Evolutionary conservation across 1,140 invertebrate species (phyloP), one percentile per base, ranked within the genome.

Genomic region (Elysia chlorotica): DNA sequence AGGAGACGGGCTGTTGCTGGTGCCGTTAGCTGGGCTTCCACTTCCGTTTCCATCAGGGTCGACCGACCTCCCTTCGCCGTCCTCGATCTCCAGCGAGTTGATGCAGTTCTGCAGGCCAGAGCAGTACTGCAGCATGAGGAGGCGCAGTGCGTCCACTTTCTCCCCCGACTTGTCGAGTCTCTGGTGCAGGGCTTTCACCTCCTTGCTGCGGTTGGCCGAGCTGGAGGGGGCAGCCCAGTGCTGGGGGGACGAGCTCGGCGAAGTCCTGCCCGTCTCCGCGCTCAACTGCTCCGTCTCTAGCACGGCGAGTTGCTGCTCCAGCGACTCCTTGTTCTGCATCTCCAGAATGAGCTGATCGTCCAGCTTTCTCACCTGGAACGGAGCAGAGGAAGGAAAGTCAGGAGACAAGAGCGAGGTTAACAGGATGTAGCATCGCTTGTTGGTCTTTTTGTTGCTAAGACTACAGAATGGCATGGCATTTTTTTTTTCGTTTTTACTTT

Each of bases 51-150:
- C 41, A n/a, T 48, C 41, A 14, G 41, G n/a, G 10, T 14, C 10
- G 10, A 48, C 41, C 41, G n/a, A 14, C 41, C 41, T 14, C 41
- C 41, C 30, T 6, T 28, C 61, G 10, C 31, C 31, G 4, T 63
- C 61, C 33, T 69, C 54, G 1, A n/a, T 25, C 35, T 69, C 67
- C 30, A 69, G 54, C 6, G 67, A 59, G 38, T 61, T 63, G 36
- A 91, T 87, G 25, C 90, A 90, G 74, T 91, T 89, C 81, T 94
- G 93, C 38, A 95, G 86, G 10, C 93, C 93, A 1, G 93, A 91
- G 85, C 94, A 96, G 87, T 93, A 95, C 85, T 95, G 93, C 74
- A 95, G 87, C 91, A 95, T 92, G 36, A 96, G 88, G 31, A 95
- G 91, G 33, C 93, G 93, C 68, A 96, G 85, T 0, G 93, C 93